Evolutionary conservation across 2,797 vertebrate species (phyloP).

Genomic region (Sarcoramphus papa): DNA sequence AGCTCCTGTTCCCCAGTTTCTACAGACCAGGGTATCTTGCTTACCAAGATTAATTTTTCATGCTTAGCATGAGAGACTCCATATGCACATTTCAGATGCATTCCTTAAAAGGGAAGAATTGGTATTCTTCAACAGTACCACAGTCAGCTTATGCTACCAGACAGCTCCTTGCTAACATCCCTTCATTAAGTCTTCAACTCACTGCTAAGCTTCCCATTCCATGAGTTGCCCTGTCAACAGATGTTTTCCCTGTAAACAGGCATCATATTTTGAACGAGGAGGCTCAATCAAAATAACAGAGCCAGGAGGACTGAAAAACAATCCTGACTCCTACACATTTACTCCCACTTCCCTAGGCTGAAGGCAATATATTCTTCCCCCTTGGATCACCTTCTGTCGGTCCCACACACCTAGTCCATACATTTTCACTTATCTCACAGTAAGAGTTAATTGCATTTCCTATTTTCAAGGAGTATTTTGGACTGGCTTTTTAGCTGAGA

Average conservation of each 20-base stretch:
- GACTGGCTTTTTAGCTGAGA: background rate
- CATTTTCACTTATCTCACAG: background rate
- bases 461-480: background rate
- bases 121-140: background rate
- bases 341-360: background rate
- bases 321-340: background rate
- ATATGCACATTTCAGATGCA: background rate
- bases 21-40: background rate
- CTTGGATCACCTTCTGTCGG: background rate
- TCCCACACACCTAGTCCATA: background rate
- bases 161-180: conserved; percentile 20
- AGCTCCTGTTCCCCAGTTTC: background rate
- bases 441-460: background rate
- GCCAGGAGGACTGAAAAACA: background rate
- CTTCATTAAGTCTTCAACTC: background rate
- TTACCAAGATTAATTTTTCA: background rate
- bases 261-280: background rate
- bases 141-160: background rate
- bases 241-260: background rate
- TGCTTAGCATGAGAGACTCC: background rate
- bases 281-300: background rate
- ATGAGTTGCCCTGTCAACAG: background rate
- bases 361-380: background rate
- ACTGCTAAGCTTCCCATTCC: background rate
- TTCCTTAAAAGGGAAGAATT: background rate